Conservation (phyloP, 2,888 invertebrate species). For the Apotomis capreana region DNA sequence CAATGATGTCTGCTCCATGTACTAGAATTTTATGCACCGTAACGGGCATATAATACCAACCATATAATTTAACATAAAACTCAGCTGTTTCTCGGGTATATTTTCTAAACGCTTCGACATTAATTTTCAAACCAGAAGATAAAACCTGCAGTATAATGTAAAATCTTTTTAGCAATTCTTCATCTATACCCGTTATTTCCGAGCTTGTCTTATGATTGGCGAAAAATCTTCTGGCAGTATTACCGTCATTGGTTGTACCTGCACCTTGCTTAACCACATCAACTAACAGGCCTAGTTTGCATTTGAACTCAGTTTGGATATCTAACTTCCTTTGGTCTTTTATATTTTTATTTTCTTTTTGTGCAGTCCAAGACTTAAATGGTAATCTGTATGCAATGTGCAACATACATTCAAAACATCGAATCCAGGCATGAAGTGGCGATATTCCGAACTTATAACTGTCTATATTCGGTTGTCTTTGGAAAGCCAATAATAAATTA, state of each 20-base stretch:
- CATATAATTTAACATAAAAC: too few relatives aligned
- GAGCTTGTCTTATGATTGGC: not conserved
- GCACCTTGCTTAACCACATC: too few relatives aligned
- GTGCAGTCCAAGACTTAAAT: not conserved
- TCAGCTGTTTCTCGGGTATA: not conserved
- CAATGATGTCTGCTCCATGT: not conserved
- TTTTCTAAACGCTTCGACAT: not conserved
- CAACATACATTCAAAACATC: not conserved
- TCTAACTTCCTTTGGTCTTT: not conserved
- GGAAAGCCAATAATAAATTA: not conserved
- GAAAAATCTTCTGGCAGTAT: not conserved
- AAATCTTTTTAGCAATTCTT: not conserved
- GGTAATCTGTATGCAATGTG: not conserved
- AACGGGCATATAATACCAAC: not conserved
- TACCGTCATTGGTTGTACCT: not conserved
- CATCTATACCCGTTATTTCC: not conserved
- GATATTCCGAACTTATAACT: too few relatives aligned
- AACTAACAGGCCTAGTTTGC: not conserved
- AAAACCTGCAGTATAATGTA: not conserved
- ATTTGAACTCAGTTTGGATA: not conserved
- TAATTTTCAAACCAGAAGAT: not conserved
- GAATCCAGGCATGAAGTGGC: not conserved
- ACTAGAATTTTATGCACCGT: not conserved
- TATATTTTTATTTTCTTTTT: not conserved
- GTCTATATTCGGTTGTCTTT: not conserved